Evolutionary conservation across 2,797 vertebrate genomes (phyloP).

Genomic region (Zenarchopterus dispar): DNA sequence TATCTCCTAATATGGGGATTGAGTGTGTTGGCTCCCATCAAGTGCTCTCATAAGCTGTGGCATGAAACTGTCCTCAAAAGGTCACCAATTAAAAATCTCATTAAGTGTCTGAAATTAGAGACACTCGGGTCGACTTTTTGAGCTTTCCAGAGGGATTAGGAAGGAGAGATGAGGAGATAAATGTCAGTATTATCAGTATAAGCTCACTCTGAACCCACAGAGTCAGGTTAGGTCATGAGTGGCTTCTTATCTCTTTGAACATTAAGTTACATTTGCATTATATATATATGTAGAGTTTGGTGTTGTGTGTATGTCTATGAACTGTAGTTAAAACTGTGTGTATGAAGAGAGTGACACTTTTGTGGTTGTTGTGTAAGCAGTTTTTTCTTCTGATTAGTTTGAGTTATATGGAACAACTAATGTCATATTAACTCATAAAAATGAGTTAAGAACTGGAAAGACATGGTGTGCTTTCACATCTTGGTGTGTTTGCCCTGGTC

Average conservation of each 20-base stretch:
- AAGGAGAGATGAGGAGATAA: conserved; percentile 63
- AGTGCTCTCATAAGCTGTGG: conserved; percentile 71
- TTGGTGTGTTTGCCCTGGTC: no score
- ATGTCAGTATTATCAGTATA: conserved; percentile 60
- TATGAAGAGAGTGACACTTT: no score
- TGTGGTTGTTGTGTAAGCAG: background rate
- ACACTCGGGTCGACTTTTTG: conserved; percentile 72
- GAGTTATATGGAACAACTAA: background rate
- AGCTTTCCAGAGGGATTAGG: conserved; percentile 69
- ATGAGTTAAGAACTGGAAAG: background rate
- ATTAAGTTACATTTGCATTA: conserved; percentile 40
- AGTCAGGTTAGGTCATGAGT: conserved; percentile 57
- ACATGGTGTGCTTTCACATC: background rate
- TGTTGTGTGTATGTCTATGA: no score
- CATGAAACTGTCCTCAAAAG: conserved; percentile 74
- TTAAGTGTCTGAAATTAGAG: conserved; percentile 84
- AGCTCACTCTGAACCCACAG: conserved; percentile 53
- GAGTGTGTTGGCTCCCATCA: conserved; percentile 46
- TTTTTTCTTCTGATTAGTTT: background rate
- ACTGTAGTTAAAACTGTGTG: no score
- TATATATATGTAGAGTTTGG: conserved; percentile 21
- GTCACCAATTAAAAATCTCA: conserved; percentile 87
- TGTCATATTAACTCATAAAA: no score
- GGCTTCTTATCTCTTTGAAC: conserved; percentile 49
- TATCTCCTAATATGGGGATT: conserved; percentile 22